phyloP scores from a whole-genome alignment of 2,797 vertebrate genomes.

The Anabas testudineus region DNA sequence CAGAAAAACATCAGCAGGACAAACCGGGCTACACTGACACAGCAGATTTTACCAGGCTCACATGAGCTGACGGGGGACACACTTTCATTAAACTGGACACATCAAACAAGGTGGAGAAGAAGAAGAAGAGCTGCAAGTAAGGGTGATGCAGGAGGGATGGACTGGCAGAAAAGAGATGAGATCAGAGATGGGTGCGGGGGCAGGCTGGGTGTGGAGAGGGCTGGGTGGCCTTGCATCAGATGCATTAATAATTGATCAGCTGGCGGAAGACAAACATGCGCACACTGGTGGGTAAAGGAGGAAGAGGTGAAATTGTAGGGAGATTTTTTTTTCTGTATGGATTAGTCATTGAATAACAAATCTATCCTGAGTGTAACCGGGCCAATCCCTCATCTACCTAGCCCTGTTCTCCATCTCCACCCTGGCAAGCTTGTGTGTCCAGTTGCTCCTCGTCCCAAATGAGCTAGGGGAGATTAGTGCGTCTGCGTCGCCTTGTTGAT shows the following conservation, averaged over 20 bases:
- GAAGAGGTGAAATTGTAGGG: conserved; percentile 20
- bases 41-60: conserved; percentile 59
- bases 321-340: too few relatives aligned
- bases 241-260: conserved; percentile 75
- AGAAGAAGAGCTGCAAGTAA: conserved; percentile 1
- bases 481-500: conserved; percentile 32
- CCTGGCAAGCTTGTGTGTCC: conserved; percentile 28
- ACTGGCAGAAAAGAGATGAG: too few relatives aligned
- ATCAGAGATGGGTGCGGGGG: conserved; percentile 25
- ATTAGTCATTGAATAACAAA: too few relatives aligned
- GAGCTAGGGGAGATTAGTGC: conserved; percentile 48
- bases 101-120: conserved; percentile 4
- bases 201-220: conserved; percentile 45
- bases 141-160: conserved; percentile 24
- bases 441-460: conserved; percentile 43
- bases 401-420: conserved; percentile 2
- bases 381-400: not conserved
- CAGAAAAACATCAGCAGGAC: conserved; percentile 42
- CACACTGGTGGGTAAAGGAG: conserved; percentile 19
- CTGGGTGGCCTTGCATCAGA: conserved; percentile 66
- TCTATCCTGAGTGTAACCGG: not conserved
- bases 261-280: conserved; percentile 45
- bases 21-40: conserved; percentile 66
- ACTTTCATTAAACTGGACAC: conserved; percentile 17
- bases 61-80: conserved; percentile 15